phyloP scores from a whole-genome alignment of 2,888 invertebrate genomes.

The Hirtodrosophila confusa region DNA sequence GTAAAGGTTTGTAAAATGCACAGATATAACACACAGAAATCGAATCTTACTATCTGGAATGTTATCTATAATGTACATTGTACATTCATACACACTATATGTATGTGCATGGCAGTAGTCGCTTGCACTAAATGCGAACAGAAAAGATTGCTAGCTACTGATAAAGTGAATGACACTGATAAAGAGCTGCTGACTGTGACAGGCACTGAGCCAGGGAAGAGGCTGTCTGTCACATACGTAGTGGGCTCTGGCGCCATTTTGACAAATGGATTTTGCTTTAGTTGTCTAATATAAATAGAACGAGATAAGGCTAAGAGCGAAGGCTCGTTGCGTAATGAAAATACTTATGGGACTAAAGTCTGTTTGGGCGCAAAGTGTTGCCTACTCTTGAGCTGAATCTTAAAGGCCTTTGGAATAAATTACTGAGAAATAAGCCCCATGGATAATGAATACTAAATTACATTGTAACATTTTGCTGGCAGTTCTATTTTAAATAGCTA shows the following conservation, averaged over 20 bases:
- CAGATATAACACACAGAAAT: constrained; percentile 1
- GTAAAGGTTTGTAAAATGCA: no score
- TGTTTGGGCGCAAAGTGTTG: constrained; percentile 31
- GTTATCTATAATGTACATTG: no score
- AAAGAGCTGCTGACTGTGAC: constrained; percentile 21
- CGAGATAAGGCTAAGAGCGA: neutral
- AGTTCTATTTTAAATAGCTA: no score
- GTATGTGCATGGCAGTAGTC: constrained; percentile 54
- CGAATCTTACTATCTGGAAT: constrained; percentile 21
- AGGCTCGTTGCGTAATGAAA: constrained; percentile 8
- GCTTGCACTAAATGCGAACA: constrained; percentile 54
- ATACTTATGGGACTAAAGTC: neutral
- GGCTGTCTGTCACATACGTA: constrained; percentile 10
- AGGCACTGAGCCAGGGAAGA: constrained; percentile 15
- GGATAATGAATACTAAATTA: constrained; percentile 2
- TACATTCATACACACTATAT: neutral
- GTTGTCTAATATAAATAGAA: constrained; percentile 25
- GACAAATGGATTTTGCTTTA: constrained; percentile 55
- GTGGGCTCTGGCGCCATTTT: constrained; percentile 32
- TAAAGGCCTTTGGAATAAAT: neutral
- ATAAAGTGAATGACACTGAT: constrained; percentile 53
- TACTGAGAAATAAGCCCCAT: neutral
- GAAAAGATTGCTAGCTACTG: constrained; percentile 53
- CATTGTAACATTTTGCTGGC: no score
- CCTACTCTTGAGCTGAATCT: constrained; percentile 35